Evolutionary conservation across 2,113 vertebrate genomes (phyloP), one percentile per base, ranked within the genome.

Genomic region (Nerophis lumbriciformis): DNA sequence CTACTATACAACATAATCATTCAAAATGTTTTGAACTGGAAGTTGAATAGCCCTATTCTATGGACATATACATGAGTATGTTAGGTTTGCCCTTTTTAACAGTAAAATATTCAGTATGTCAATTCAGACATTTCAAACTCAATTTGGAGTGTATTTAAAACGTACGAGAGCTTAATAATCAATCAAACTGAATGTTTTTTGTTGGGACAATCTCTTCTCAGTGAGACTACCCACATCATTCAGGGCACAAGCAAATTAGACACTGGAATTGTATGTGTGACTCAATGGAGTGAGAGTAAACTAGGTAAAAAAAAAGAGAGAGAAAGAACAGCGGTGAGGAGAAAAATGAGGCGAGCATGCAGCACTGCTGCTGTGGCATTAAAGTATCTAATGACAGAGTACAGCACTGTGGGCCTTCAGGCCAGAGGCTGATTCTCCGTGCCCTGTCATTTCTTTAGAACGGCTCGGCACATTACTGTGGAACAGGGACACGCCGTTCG

Each of bases 311-410:
- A 60, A 19, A 19, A 19, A 55, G 42, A 53, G 61, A 63, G 73
- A 49, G 59, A 52, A 19, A 10, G 50, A 56, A 58, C 58, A 28
- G 53, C 60, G 54, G 69, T 58, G 59, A 57, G 65, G 48, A 38
- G 21, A 39, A 63, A 69, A 63, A 68, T 13, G 68, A 63, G 50
- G 75, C 50, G 48, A 66, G 72, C 66, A 39, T 63, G 77, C 73
- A 75, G 77, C 71, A 80, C 60, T 70, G 77, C 73, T 76, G 76
- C 73, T 73, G 74, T 74, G 67, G 76, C 75, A 80, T 81, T 82
- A 73, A 79, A 84, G 72, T 71, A 73, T 80, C 63, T 88, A 90
- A 90, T 88, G 82, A 89, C 83, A 90, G 86, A 87, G 70, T 84
- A 47, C 67, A 69, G 80, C 50, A 61, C 73, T 82, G 71, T 15